These are phyloP conservation scores for Mythimna albipuncta DNA, from an alignment of 2,888 invertebrate species.

Conservation along the genomic window DNA sequence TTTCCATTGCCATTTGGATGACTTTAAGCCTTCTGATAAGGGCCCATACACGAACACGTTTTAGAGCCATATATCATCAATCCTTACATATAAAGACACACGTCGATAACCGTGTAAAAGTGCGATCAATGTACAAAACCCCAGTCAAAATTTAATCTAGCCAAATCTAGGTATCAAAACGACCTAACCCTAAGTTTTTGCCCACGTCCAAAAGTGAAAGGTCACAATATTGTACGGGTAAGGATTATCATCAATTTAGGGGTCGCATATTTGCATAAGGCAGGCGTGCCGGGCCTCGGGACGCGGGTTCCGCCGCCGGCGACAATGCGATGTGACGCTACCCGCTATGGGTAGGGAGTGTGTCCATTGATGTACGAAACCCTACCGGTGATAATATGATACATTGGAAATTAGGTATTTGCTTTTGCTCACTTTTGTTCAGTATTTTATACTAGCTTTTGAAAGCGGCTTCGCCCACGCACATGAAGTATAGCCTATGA, in stretches of 20 bases:
- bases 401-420: too few relatives aligned
- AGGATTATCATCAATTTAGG: slow-evolving; percentile 77
- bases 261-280: slow-evolving; percentile 88
- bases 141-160: slow-evolving; percentile 11
- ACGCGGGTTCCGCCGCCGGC: slow-evolving; percentile 74
- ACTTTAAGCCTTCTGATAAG: too few relatives aligned
- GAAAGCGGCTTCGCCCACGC: too few relatives aligned
- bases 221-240: slow-evolving; percentile 65
- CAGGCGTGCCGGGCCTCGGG: slow-evolving; percentile 79
- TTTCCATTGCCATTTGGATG: too few relatives aligned
- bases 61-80: too few relatives aligned
- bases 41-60: too few relatives aligned
- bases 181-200: slow-evolving; percentile 25
- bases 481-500: too few relatives aligned
- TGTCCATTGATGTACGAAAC: slow-evolving; percentile 64
- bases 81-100: too few relatives aligned
- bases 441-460: too few relatives aligned
- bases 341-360: slow-evolving; percentile 73
- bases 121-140: neutral
- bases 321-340: slow-evolving; percentile 74
- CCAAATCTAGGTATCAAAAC: slow-evolving; percentile 25
- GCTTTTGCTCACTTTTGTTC: too few relatives aligned
- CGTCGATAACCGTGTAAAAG: neutral
- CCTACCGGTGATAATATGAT: too few relatives aligned
- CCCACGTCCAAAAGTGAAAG: slow-evolving; percentile 51